Percentiles rank a stretch among this genome's conserved stretches.
Evolutionary conservation across 2,113 vertebrate species (phyloP).

Genomic region (Pardalotus punctatus): DNA sequence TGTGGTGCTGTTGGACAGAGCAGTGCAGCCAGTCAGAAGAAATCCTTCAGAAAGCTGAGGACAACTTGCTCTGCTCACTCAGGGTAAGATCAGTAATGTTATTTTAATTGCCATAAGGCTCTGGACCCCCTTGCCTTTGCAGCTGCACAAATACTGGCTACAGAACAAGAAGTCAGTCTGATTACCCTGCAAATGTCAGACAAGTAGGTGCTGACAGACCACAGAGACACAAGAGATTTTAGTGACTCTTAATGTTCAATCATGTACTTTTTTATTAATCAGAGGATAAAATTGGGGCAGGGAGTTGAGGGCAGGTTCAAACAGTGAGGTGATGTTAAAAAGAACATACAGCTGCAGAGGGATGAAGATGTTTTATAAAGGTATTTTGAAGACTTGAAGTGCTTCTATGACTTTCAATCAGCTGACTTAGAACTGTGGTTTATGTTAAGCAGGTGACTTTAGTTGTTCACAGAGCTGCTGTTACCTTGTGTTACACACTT

Average conservation of each 20-base stretch:
- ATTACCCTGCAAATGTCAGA: neutral
- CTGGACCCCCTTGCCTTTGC: neutral
- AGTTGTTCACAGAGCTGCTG: neutral
- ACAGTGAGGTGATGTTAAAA: neutral
- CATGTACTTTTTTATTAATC: neutral
- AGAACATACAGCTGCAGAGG: neutral
- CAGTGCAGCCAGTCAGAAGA: neutral
- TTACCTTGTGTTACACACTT: neutral
- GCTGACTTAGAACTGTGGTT: neutral
- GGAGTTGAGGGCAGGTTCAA: neutral
- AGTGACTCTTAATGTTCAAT: neutral
- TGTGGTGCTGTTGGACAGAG: neutral
- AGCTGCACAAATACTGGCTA: neutral
- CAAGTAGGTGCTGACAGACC: neutral
- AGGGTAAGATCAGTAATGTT: neutral
- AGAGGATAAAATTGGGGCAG: neutral
- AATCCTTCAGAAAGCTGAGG: neutral
- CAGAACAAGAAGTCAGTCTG: neutral
- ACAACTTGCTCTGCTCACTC: neutral
- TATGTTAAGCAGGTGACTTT: neutral
- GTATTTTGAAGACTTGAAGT: neutral
- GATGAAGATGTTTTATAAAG: neutral
- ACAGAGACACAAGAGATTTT: neutral
- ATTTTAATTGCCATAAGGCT: neutral
- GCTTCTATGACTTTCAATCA: neutral